A percentile compares a stretch with the other conserved stretches of the same genome.
Conservation (phyloP, 2,113 vertebrate species). For the Myrmecophaga tridactyla region DNA sequence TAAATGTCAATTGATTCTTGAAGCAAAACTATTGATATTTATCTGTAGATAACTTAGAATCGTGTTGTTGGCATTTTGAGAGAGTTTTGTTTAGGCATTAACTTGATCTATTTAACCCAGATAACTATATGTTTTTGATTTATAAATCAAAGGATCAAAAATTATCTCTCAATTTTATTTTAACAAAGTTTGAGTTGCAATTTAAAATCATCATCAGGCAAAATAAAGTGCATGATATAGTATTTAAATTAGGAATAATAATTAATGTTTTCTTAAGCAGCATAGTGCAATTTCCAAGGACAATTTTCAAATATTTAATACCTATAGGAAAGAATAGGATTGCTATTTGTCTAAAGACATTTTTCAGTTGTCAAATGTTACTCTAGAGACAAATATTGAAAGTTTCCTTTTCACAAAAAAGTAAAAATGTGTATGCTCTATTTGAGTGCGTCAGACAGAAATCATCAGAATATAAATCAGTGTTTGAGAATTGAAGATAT, state of each 20-base stretch:
- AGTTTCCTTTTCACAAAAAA: neutral
- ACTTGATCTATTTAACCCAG: neutral
- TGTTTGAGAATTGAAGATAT: neutral
- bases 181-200: neutral
- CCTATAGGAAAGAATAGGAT: neutral
- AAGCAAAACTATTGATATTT: conserved; percentile 41
- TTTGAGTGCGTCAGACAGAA: neutral
- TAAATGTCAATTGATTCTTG: conserved; percentile 49
- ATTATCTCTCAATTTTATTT: neutral
- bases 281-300: neutral
- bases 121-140: neutral
- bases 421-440: neutral
- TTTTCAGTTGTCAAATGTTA: neutral
- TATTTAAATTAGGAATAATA: neutral
- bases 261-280: neutral
- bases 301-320: neutral
- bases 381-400: neutral
- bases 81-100: neutral
- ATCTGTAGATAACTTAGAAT: conserved; percentile 32
- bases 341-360: neutral
- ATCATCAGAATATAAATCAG: neutral
- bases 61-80: neutral
- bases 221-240: neutral
- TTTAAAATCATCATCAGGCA: neutral
- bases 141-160: neutral